These are phyloP conservation scores for Nomada fucata DNA, from an alignment of 2,888 invertebrate genomes.

Conservation along the genomic window DNA sequence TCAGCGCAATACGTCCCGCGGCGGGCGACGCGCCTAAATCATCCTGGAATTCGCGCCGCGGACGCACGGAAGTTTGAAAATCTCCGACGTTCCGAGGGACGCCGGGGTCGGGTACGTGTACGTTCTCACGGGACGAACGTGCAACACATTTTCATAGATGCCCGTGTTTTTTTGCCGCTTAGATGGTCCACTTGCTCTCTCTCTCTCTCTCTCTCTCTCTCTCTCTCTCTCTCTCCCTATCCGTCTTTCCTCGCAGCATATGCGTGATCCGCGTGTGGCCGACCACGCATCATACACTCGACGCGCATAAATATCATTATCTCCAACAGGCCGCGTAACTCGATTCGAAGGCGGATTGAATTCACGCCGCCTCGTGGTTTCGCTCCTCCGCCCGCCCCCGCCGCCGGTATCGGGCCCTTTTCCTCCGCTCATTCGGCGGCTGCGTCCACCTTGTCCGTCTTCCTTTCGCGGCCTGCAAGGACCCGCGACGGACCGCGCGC, in stretches of 20 bases:
- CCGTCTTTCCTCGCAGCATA: constrained; percentile 31
- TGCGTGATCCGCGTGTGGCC: constrained; percentile 66
- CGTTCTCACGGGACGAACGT: constrained; percentile 55
- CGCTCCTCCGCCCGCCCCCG: background rate
- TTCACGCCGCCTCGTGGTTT: constrained; percentile 26
- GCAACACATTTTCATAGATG: constrained; percentile 53
- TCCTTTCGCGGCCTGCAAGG: constrained; percentile 19
- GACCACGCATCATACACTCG: constrained; percentile 73
- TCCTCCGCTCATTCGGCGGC: background rate
- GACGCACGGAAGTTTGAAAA: constrained; percentile 6
- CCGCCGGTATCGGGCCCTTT: too few relatives aligned
- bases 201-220: too few relatives aligned
- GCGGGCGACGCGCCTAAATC: constrained; percentile 11
- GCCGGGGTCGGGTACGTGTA: background rate
- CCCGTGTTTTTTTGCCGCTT: constrained; percentile 48
- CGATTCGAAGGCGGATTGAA: constrained; percentile 70
- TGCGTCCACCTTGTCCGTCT: constrained; percentile 37
- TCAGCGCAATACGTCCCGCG: constrained; percentile 7
- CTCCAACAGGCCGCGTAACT: constrained; percentile 75
- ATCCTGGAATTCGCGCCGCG: background rate
- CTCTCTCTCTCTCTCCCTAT: too few relatives aligned
- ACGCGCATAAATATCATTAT: constrained; percentile 78
- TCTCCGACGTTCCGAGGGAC: constrained; percentile 8
- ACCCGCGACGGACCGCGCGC: constrained; percentile 34
- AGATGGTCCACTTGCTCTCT: background rate